These are phyloP conservation scores for Noctua pronuba DNA, from an alignment of 2,888 invertebrate genomes.

Conservation along the genomic window DNA sequence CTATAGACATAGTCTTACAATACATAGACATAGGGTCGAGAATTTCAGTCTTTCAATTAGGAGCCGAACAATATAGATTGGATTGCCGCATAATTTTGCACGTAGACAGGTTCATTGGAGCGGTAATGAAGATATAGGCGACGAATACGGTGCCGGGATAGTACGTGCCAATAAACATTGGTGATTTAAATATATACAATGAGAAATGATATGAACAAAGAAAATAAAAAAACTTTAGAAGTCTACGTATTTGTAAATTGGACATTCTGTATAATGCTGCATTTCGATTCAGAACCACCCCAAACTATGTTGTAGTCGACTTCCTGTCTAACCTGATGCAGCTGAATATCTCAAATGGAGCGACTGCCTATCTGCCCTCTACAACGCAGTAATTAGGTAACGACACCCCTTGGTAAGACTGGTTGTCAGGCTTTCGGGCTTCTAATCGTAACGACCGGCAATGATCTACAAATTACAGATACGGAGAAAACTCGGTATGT, in stretches of 20 bases:
- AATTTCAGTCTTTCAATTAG: constrained; percentile 45
- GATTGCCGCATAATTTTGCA: constrained; percentile 39
- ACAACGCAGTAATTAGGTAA: not conserved
- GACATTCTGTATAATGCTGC: too few relatives aligned
- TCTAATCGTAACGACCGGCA: not conserved
- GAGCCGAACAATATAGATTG: constrained; percentile 32
- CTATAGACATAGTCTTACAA: not conserved
- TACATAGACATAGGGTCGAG: constrained; percentile 4
- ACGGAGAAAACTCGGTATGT: too few relatives aligned
- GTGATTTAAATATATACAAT: not conserved
- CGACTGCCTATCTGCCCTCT: not conserved
- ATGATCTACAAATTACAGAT: not conserved
- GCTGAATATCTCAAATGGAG: not conserved
- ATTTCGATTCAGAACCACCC: too few relatives aligned
- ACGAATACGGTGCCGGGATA: not conserved
- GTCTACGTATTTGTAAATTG: not conserved
- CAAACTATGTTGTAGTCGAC: not conserved
- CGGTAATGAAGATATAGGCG: constrained; percentile 39
- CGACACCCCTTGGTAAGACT: not conserved
- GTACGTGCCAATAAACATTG: not conserved
- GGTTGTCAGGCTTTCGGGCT: not conserved
- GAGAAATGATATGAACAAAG: not conserved
- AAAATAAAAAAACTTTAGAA: not conserved
- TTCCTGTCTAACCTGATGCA: not conserved
- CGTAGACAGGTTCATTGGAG: constrained; percentile 21